Base-by-base conservation (phyloP, 37 sponge, comb jelly and placozoan species). In the Axinella damicornis region DNA sequence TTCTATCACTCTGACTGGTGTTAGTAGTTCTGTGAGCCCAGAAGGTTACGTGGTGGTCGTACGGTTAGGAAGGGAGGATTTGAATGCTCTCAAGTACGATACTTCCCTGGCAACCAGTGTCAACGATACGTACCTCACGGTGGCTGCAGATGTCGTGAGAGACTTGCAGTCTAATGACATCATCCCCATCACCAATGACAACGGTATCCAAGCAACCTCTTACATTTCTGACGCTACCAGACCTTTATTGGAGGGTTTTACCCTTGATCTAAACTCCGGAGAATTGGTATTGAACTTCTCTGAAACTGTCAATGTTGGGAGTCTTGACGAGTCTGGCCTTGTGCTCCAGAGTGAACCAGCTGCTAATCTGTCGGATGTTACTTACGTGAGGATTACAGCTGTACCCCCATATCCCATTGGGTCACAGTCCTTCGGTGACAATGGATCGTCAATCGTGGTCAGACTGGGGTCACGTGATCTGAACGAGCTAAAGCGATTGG, bases 401-500 rank as follows among this genome's bases (percentile, higher is more conserved):
- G 53, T 57, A 2, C 58, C 55, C 9, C 21, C 52, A 2, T 85
- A 60, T 37, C 91, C 91, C 4, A 69, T 80, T 53, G 85, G 91
- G 11, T 85, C 85, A 34, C 38, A 25, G 57, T 77, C 91, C 17
- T 57, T 56, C 68, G 80, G 85, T 67, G 77, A 65, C 2, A 85
- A 90, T 75, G 77, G 91, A 20, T 53, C 91, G 0, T 65, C 69
- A 19, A 73, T 95, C 27, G 73, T 78, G 0, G 57, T 95, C 35
- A 16, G 18, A 0, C 46, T 95, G 25, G 92, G 95, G 6, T 65
- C 76, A 2, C 66, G 72, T 19, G 94, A 94, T 73, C 74, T 93
- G 46, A 96, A 96, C 46, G 90, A 87, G 55, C 53, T 96, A 21
- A 96, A 96, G 41, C 73, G 92, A 63, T 38, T 91, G 63, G 73